These are phyloP conservation scores for Nymphicus hollandicus DNA, from an alignment of 2,113 vertebrate genomes.

Conservation along the genomic window DNA sequence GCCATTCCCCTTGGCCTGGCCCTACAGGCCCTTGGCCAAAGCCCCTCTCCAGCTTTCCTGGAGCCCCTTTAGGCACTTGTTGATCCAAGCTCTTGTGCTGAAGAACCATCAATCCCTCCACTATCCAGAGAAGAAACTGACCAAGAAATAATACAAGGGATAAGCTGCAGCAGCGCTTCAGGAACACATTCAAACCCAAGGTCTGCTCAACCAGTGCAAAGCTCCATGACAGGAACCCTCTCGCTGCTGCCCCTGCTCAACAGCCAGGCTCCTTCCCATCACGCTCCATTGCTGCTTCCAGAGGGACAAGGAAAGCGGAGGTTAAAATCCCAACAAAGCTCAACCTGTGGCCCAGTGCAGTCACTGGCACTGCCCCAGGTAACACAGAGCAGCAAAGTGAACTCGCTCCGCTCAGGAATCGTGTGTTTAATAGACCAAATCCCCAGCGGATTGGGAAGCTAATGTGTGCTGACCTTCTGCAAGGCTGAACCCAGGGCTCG, in stretches of 20 bases:
- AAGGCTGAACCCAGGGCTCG: neutral
- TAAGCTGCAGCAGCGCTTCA: neutral
- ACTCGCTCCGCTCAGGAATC: neutral
- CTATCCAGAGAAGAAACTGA: neutral
- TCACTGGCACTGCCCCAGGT: neutral
- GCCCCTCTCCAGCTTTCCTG: neutral
- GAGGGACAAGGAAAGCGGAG: too few relatives aligned
- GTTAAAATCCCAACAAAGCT: too few relatives aligned
- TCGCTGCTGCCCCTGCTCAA: neutral
- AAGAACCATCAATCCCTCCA: accelerated
- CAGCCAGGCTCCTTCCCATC: neutral
- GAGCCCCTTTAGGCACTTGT: neutral
- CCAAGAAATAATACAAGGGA: neutral
- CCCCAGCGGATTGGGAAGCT: too few relatives aligned
- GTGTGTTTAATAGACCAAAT: neutral
- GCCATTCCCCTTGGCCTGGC: neutral
- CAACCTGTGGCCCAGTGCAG: accelerated
- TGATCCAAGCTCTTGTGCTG: neutral
- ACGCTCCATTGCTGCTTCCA: accelerated
- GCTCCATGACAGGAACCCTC: neutral
- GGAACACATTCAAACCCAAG: neutral
- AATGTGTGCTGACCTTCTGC: neutral
- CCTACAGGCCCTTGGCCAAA: neutral
- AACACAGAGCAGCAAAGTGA: neutral
- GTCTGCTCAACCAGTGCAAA: too few relatives aligned